Base-by-base conservation (phyloP, 2,113 vertebrate species). In the Actenoides hombroni region DNA sequence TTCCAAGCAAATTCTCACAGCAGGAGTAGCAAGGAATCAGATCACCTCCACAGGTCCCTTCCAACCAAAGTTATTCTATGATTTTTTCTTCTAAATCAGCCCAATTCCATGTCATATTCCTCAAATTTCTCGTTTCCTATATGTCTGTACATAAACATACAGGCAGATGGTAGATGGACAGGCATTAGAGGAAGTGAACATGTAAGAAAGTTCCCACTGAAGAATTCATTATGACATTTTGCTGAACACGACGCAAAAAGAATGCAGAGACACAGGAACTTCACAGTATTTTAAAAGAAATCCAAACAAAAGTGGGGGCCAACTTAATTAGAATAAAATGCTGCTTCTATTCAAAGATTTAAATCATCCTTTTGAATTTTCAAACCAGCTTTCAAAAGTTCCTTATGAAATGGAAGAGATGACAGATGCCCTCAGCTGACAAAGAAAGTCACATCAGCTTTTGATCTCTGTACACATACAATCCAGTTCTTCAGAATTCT, bases 291-390 rank as follows among this genome's bases (percentile, higher is more conserved):
- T 86, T 14, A 83, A 67, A 67, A 79, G 13, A 83, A 86, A 46
- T 35, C 42, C 28, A 24, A 95, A 51, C 20, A 6, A 49, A 83
- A 75, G 49, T 2, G 2, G 10, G 11, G 13, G 13, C 5, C 5
- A 2, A 70, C 12, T 73, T 68, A 39, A 91, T 73, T 74, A 81
- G 46, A 81, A 67, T 70, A 63, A 92, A 91, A 84, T 11, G 7
- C 40, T 89, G 54, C 56, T 89, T 86, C 29, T 51, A 54, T 23
- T 84, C 19, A 56, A 78, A 89, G 65, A 83, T 35, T 57, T 29
- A 94, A 89, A 91, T 91, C 1, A 74, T 46, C 68, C 31, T n/a
- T 61, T 84, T 86, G 77, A 93, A 91, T 91, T 70, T 84, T 77
- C 46, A 77, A 80, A 67, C 54, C 28, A 54, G 16, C 51, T 95